These are phyloP conservation scores for Lanistes nyassanus DNA, from an alignment of 1,140 invertebrate genomes.

Conservation along the genomic window DNA sequence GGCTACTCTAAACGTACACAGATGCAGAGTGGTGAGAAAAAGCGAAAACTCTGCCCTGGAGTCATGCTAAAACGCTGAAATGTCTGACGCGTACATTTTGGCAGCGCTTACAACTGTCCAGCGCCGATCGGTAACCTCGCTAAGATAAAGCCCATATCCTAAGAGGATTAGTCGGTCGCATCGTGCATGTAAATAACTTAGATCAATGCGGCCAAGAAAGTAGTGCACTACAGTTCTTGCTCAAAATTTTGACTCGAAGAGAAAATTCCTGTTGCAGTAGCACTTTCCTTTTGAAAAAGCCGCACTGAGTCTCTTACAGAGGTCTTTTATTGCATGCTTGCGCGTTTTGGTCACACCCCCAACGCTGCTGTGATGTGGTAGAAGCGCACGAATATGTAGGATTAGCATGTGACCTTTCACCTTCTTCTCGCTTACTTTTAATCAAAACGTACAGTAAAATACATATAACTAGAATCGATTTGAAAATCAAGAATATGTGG, in stretches of 20 bases:
- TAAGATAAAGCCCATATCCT: conserved; percentile 54
- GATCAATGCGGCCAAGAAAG: conserved; percentile 28
- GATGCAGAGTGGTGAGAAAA: neutral
- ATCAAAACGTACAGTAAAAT: neutral
- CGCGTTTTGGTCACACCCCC: conserved; percentile 12
- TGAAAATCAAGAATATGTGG: neutral
- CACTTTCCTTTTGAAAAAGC: too few relatives aligned
- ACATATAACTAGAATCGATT: neutral
- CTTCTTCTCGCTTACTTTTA: neutral
- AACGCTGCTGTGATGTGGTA: conserved; percentile 13
- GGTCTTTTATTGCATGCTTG: conserved; percentile 11
- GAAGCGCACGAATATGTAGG: conserved; percentile 23
- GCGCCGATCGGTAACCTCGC: conserved; percentile 36
- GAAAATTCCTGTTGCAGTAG: too few relatives aligned
- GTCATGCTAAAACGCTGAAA: conserved; percentile 10
- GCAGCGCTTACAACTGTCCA: conserved; percentile 22
- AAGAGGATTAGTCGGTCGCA: conserved; percentile 57
- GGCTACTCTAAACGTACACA: conserved; percentile 18
- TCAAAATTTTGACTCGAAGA: conserved; percentile 26
- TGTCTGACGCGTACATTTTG: conserved; percentile 18
- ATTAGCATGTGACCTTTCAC: conserved; percentile 29
- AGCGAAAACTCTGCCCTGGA: neutral
- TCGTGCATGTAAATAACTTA: conserved; percentile 46
- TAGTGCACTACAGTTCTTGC: conserved; percentile 25
- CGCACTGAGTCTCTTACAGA: too few relatives aligned